phyloP scores from a whole-genome alignment of 1,140 invertebrate genomes.

The Conus ventricosus region DNA sequence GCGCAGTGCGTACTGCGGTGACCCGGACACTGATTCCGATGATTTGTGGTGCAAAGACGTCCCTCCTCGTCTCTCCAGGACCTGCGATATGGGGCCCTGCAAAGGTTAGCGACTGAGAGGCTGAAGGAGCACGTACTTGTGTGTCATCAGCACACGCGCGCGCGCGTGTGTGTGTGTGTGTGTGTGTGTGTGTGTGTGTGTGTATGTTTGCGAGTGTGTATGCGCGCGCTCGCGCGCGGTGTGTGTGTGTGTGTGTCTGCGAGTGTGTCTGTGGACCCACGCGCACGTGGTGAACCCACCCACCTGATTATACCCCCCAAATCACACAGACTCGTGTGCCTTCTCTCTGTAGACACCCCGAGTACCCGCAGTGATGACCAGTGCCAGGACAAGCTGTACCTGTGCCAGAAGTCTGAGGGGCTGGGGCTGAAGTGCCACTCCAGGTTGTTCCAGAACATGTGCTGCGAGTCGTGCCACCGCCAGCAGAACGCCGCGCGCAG shows the following conservation, averaged over 20 bases:
- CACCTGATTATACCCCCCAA: background rate
- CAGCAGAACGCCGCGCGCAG: background rate
- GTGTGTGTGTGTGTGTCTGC: background rate
- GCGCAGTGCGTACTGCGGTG: conserved; percentile 79
- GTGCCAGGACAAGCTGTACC: conserved; percentile 22
- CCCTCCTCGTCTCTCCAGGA: conserved; percentile 38
- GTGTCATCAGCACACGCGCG: too few species aligned
- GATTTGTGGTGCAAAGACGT: conserved; percentile 40
- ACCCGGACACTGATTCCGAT: conserved; percentile 70
- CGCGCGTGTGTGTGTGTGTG: too few species aligned
- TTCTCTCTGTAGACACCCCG: background rate
- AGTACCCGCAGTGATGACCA: background rate
- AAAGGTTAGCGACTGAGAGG: background rate
- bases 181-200: too few species aligned
- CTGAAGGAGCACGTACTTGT: too few species aligned
- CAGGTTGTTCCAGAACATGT: conserved; percentile 16
- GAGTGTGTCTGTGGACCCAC: background rate
- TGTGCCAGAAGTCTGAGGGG: background rate
- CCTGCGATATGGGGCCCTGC: conserved; percentile 39
- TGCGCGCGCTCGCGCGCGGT: background rate
- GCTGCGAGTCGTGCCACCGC: conserved; percentile 22
- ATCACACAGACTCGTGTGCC: background rate
- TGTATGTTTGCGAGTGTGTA: background rate
- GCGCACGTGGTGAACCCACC: background rate
- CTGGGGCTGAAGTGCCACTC: conserved; percentile 23